phyloP scores from a whole-genome alignment of 1,140 invertebrate species.

The Drosophila oshimai region DNA sequence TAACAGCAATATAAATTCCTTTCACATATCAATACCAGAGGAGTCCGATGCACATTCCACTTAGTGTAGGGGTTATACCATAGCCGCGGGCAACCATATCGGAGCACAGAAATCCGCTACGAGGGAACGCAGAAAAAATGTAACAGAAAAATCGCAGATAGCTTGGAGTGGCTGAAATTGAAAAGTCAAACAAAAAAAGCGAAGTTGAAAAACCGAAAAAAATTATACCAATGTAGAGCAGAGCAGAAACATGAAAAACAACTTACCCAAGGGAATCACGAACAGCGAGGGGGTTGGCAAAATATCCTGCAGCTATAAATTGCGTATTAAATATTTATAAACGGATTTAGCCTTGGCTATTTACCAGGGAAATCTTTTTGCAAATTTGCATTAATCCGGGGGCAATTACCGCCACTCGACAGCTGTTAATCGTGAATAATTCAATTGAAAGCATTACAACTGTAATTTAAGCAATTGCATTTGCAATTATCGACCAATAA shows the following conservation, averaged over 20 bases:
- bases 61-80: neutral
- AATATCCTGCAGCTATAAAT: conserved; percentile 16
- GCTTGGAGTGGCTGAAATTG: conserved; percentile 19
- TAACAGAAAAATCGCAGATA: conserved; percentile 18
- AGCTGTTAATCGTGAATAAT: conserved; percentile 49
- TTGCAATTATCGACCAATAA: conserved; percentile 18
- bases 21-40: neutral
- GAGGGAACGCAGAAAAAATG: conserved; percentile 5
- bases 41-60: neutral
- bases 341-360: conserved; percentile 11
- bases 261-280: conserved; percentile 30
- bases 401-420: conserved; percentile 32
- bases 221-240: conserved; percentile 17
- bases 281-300: neutral
- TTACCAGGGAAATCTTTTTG: neutral
- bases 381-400: conserved; percentile 21
- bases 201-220: neutral
- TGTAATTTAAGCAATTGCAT: conserved; percentile 38
- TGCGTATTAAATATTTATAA: conserved; percentile 33
- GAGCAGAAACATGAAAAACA: conserved; percentile 57
- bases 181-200: conserved; percentile 51
- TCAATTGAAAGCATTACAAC: conserved; percentile 13
- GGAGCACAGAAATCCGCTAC: neutral
- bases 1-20: neutral
- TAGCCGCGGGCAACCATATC: neutral